Evolutionary conservation across 2,888 invertebrate genomes (phyloP).

Genomic region (Beris chalybata): DNA sequence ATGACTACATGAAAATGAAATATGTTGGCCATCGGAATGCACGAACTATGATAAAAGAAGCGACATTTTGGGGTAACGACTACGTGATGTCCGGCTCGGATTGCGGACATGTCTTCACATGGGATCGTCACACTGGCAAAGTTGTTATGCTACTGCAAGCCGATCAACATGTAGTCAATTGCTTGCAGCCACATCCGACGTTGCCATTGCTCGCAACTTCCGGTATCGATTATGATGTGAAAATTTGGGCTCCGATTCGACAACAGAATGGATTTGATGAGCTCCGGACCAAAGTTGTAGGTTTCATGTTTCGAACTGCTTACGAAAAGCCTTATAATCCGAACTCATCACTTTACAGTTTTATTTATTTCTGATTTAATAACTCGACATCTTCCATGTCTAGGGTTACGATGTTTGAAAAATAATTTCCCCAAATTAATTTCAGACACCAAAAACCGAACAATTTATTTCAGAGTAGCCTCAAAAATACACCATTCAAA

Average conservation of each 20-base stretch:
- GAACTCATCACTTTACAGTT: no score
- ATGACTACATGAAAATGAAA: conserved; percentile 63
- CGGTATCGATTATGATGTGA: conserved; percentile 87
- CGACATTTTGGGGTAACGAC: conserved; percentile 80
- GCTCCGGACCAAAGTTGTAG: conserved; percentile 59
- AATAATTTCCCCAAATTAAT: conserved; percentile 6
- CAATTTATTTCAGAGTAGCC: not conserved
- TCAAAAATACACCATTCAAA: not conserved
- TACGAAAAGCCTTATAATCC: no score
- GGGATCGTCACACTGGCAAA: conserved; percentile 72
- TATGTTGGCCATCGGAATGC: conserved; percentile 81
- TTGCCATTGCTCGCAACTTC: conserved; percentile 77
- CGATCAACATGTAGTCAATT: conserved; percentile 82
- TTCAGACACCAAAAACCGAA: not conserved
- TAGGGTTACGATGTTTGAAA: not conserved
- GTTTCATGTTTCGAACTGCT: conserved; percentile 1
- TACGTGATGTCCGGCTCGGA: conserved; percentile 87
- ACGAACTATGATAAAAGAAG: conserved; percentile 80
- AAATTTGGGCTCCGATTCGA: conserved; percentile 76
- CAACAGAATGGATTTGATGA: conserved; percentile 65
- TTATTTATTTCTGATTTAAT: no score
- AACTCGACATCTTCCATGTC: no score
- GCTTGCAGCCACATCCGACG: conserved; percentile 80
- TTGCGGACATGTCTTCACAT: conserved; percentile 84
- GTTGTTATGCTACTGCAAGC: conserved; percentile 76